Conservation (phyloP, 2,113 vertebrate species). For the Clarias gariepinus region DNA sequence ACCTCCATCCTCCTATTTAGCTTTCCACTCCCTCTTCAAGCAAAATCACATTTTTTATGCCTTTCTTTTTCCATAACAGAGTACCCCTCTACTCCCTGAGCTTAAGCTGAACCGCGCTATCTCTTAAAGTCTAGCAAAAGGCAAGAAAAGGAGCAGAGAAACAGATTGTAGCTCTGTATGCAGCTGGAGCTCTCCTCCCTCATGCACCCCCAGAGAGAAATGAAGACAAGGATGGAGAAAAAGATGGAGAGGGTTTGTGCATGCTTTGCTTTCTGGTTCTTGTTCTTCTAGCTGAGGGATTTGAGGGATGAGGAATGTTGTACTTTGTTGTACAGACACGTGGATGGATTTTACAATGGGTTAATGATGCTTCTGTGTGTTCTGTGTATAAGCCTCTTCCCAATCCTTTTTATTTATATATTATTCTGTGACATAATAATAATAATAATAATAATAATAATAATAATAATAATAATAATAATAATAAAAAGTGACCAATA, state of each 20-base stretch:
- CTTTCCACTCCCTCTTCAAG: conserved; percentile 29
- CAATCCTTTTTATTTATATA: background rate
- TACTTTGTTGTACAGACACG: conserved; percentile 33
- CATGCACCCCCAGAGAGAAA: conserved; percentile 18
- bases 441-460: too few relatives aligned
- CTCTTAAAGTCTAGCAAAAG: conserved; percentile 21
- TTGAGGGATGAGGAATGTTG: conserved; percentile 40
- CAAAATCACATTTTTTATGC: conserved; percentile 21
- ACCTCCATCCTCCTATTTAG: conserved; percentile 18
- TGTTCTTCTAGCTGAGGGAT: conserved; percentile 36
- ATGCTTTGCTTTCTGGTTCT: conserved; percentile 18
- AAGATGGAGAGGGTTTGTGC: conserved; percentile 24
- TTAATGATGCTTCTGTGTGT: conserved; percentile 13
- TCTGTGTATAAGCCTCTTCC: background rate
- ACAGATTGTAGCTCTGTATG: conserved; percentile 33
- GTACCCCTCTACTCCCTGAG: conserved; percentile 25
- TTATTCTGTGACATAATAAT: background rate
- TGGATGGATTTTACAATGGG: conserved; percentile 40
- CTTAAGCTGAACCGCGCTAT: conserved; percentile 17
- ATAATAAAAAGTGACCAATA: background rate
- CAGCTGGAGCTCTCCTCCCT: conserved; percentile 16
- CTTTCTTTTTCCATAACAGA: background rate
- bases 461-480: background rate
- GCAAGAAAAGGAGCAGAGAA: conserved; percentile 27
- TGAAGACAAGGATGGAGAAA: conserved; percentile 25